Percentiles rank a stretch among this genome's conserved stretches.
Evolutionary conservation across 1,140 invertebrate species (phyloP).

Genomic region (Helicoverpa armigera): DNA sequence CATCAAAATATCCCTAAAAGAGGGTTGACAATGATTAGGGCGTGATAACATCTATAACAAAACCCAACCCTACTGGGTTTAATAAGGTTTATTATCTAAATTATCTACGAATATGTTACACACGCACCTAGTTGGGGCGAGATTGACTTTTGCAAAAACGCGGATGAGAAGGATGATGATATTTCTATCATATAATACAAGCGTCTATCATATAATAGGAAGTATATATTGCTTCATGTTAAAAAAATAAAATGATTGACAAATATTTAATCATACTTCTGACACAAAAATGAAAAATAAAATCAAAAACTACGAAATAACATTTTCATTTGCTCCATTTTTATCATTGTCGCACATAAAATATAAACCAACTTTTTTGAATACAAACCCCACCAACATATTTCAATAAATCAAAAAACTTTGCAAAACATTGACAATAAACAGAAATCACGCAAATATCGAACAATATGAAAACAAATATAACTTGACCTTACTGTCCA

Average conservation of each 20-base stretch:
- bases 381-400: background rate
- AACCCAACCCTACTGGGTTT: slow-evolving; percentile 40
- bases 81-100: slow-evolving; percentile 50
- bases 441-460: slow-evolving; percentile 9
- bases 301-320: background rate
- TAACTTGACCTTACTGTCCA: slow-evolving; percentile 31
- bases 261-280: background rate
- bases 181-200: background rate
- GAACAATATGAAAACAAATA: slow-evolving; percentile 35
- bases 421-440: background rate
- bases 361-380: too few relatives aligned
- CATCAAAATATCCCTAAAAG: slow-evolving; percentile 44
- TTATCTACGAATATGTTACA: slow-evolving; percentile 49
- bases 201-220: too few relatives aligned
- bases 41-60: slow-evolving; percentile 49
- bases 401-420: background rate
- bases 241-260: too few relatives aligned
- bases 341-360: too few relatives aligned
- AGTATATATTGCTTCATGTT: too few relatives aligned
- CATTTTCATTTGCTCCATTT: too few relatives aligned
- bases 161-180: background rate
- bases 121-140: slow-evolving; percentile 21
- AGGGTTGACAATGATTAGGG: slow-evolving; percentile 49
- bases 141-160: slow-evolving; percentile 13
- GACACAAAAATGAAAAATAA: background rate